phyloP scores from a whole-genome alignment of 2,888 invertebrate species.

The Andrena haemorrhoa region DNA sequence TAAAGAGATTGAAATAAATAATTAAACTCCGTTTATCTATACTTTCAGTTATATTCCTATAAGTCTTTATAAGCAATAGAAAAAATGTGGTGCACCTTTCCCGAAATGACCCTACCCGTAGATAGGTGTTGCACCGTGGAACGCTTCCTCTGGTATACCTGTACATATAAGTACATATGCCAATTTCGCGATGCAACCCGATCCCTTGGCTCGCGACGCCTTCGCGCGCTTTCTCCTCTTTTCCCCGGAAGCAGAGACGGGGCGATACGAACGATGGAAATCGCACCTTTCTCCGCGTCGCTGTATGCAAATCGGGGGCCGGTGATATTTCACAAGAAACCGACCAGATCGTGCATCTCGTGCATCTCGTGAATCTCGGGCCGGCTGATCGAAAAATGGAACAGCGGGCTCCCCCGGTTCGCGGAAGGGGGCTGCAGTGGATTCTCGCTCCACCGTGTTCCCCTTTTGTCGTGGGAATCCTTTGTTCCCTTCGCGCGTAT shows the following conservation, averaged over 20 bases:
- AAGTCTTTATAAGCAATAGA: too few species aligned
- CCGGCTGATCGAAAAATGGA: constrained; percentile 42
- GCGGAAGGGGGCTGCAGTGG: background rate
- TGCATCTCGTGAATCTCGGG: constrained; percentile 50
- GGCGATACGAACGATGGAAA: constrained; percentile 49
- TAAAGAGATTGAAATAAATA: too few species aligned
- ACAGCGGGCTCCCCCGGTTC: constrained; percentile 13
- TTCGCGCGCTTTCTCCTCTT: constrained; percentile 44
- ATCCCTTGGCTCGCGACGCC: constrained; percentile 1
- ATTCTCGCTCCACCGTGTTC: constrained; percentile 13
- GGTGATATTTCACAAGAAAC: constrained; percentile 59
- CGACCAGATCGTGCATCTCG: constrained; percentile 58
- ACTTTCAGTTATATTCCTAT: too few species aligned
- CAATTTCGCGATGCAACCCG: constrained; percentile 8
- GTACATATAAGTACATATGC: background rate
- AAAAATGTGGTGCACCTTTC: too few species aligned
- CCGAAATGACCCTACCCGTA: too few species aligned
- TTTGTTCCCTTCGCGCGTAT: constrained; percentile 16
- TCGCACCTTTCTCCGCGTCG: constrained; percentile 52
- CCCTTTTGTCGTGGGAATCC: constrained; percentile 51
- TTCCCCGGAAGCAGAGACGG: constrained; percentile 4
- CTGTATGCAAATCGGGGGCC: constrained; percentile 55
- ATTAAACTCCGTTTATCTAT: too few species aligned
- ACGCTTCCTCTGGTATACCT: too few species aligned
- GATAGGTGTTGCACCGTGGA: too few species aligned